Base-by-base conservation (phyloP, 2,797 vertebrate species). In the Sebastes nivosus region DNA sequence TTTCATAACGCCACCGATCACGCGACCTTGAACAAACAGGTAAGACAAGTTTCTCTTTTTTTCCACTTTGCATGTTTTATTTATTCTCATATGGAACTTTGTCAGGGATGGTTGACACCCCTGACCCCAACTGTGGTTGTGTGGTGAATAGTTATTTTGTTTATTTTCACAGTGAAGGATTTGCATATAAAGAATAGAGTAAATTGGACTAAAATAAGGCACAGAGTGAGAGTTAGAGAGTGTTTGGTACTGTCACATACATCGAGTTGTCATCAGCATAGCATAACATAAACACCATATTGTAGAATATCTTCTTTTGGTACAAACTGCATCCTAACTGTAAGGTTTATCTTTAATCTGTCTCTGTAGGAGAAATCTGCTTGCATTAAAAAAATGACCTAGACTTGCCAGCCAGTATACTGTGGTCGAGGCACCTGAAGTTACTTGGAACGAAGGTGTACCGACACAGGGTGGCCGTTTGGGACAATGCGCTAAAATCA, bases 21-120 rank as follows among this genome's bases (percentile, higher is more conserved):
- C 18, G 5, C 58, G 30, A 75, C 80, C 65, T 67, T 22, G 14
- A 75, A 70, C 52, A 73, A 46, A 64, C 82, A 94, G 92, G 94
- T 95, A 93, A 92, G 90, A 87, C 18, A 5, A 2, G 1, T 70
- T 76, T 83, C 25, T 57, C 2, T 79, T 73, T 74, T 34, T 52
- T 34, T 46, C 1, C 6, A 2, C 2, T 60, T 72, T 78, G 34
- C 25, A 50, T 24, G 11, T 22, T 67, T 34, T 30, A 50, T 52
- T 72, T 22, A 50, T 52, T 72, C 5, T 73, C 8, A 29, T 7
- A 1, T 61, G 1, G 32, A 57, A 65, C 13, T 25, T 16, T 52
- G 11, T 7, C 3, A 13, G n/a, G 18, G 12, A 50, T 25, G n/a
- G 38, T 54, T 30, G 8, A 24, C n/a, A 38, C 7, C 13, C 7